phyloP scores from a whole-genome alignment of 2,113 vertebrate genomes.

The Syngnathus scovelli region DNA sequence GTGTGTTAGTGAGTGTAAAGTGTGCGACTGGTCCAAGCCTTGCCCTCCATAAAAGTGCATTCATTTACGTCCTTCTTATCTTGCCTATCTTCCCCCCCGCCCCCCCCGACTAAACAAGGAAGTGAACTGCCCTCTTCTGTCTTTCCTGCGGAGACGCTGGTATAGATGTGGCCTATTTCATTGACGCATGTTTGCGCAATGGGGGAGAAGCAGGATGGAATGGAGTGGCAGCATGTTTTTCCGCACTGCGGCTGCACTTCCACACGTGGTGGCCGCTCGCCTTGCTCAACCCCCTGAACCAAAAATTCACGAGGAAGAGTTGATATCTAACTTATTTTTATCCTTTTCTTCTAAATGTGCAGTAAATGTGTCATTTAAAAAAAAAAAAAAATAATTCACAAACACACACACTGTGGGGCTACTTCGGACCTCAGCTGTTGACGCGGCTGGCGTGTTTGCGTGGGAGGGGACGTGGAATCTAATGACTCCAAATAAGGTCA shows the following conservation, averaged over 20 bases:
- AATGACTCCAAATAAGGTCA: conserved; percentile 70
- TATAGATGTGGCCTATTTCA: conserved; percentile 25
- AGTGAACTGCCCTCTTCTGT: neutral
- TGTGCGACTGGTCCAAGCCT: neutral
- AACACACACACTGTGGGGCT: too few relatives aligned
- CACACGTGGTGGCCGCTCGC: too few relatives aligned
- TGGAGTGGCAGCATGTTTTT: neutral
- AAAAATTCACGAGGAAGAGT: too few relatives aligned
- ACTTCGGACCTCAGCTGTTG: conserved; percentile 4
- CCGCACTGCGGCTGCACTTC: too few relatives aligned
- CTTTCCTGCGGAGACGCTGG: neutral
- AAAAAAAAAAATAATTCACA: too few relatives aligned
- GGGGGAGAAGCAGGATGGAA: neutral
- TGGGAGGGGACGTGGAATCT: conserved; percentile 5
- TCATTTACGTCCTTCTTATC: conserved; percentile 9
- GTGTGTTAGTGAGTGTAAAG: neutral
- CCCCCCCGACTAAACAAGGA: neutral
- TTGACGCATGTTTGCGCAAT: neutral
- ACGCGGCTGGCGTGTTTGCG: conserved; percentile 13
- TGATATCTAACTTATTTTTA: too few relatives aligned
- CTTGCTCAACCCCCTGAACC: too few relatives aligned
- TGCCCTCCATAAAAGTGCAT: conserved; percentile 20
- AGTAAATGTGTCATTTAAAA: too few relatives aligned
- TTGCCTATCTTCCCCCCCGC: neutral
- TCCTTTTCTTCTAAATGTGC: too few relatives aligned